phyloP scores from a whole-genome alignment of 2,888 invertebrate genomes.

The Druceiella hillmani region DNA sequence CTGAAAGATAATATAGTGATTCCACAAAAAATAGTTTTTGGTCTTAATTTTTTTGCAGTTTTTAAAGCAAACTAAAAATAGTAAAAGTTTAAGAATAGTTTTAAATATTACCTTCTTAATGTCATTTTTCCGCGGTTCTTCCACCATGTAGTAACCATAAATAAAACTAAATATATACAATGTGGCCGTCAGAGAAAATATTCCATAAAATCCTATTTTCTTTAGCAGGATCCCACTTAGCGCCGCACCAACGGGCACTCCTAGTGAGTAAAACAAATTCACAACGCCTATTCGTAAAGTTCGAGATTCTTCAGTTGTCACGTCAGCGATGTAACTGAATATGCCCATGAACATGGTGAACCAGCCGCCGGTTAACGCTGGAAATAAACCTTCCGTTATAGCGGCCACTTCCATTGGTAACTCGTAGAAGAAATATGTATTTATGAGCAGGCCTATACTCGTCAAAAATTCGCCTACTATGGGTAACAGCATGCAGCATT shows the following conservation, averaged over 20 bases:
- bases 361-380: constrained; percentile 80
- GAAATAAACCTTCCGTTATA: constrained; percentile 74
- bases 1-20: too few relatives aligned
- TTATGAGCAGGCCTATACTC: constrained; percentile 69
- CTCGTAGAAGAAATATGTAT: constrained; percentile 74
- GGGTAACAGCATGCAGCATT: constrained; percentile 79
- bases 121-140: constrained; percentile 54
- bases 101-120: too few relatives aligned
- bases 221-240: constrained; percentile 73
- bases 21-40: too few relatives aligned
- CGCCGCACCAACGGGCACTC: constrained; percentile 85
- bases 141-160: constrained; percentile 67
- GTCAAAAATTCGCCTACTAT: constrained; percentile 76
- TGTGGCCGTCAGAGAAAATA: constrained; percentile 70
- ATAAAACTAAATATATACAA: constrained; percentile 69
- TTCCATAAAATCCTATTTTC: constrained; percentile 76
- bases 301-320: constrained; percentile 76
- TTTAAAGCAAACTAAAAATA: too few relatives aligned
- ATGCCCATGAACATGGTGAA: constrained; percentile 88
- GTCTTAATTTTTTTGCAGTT: too few relatives aligned
- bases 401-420: constrained; percentile 78
- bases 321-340: constrained; percentile 84
- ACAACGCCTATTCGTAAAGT: constrained; percentile 83
- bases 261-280: constrained; percentile 83
- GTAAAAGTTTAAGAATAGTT: too few relatives aligned